Percentiles rank a stretch among this genome's conserved stretches.
These are phyloP conservation scores for Vannuccia rotundouncinata DNA, from an alignment of 2,888 invertebrate species.

Conservation along the genomic window DNA sequence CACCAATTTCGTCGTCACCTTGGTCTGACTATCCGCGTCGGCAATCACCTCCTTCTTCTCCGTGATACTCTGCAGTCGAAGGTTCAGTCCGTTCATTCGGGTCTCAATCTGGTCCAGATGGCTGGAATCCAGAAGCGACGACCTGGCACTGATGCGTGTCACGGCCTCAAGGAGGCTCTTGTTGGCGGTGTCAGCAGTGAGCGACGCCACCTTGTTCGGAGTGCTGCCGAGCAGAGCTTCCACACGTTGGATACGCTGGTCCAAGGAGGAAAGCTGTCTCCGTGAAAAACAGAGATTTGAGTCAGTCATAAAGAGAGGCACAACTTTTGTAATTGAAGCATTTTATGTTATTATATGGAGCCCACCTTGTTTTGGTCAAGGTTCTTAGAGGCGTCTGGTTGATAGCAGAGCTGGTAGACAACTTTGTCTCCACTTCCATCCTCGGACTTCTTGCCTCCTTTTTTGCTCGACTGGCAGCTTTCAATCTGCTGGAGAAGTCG, in stretches of 20 bases:
- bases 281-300: too few relatives aligned
- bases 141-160: slow-evolving; percentile 69
- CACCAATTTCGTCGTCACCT: too few relatives aligned
- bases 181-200: slow-evolving; percentile 51
- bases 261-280: slow-evolving; percentile 63
- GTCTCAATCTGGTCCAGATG: slow-evolving; percentile 79
- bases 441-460: not conserved
- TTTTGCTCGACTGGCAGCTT: not conserved
- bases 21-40: slow-evolving; percentile 57
- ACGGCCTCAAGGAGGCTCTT: slow-evolving; percentile 63
- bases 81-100: slow-evolving; percentile 67
- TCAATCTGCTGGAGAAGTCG: not conserved
- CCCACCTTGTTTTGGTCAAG: not conserved
- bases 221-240: slow-evolving; percentile 74
- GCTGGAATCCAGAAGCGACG: slow-evolving; percentile 70
- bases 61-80: slow-evolving; percentile 66
- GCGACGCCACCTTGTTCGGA: slow-evolving; percentile 27
- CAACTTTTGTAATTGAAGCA: too few relatives aligned
- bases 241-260: slow-evolving; percentile 73
- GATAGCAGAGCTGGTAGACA: not conserved
- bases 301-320: too few relatives aligned
- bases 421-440: not conserved
- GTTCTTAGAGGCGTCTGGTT: not conserved
- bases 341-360: too few relatives aligned
- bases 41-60: slow-evolving; percentile 62